These are phyloP conservation scores for Potamarius usumacintae DNA, from an alignment of 2,113 vertebrate genomes.

Conservation along the genomic window DNA sequence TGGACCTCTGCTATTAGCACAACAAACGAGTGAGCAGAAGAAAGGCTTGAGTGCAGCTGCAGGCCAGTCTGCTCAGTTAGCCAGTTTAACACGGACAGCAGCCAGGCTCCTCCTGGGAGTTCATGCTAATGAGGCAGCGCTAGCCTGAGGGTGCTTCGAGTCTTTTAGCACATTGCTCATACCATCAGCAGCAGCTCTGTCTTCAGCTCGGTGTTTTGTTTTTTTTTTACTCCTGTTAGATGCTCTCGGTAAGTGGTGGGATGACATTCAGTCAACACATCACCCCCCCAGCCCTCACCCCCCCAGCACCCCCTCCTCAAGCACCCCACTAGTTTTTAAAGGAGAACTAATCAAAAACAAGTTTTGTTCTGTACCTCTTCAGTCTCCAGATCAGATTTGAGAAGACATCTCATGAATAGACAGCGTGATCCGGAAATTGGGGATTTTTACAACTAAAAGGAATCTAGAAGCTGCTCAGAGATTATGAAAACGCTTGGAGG, in stretches of 20 bases:
- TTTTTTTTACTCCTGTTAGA: constrained; percentile 6
- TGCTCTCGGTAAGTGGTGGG: not conserved
- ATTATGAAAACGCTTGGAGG: not conserved
- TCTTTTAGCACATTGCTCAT: constrained; percentile 16
- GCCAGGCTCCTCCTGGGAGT: constrained; percentile 44
- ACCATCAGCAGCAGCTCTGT: not conserved
- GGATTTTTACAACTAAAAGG: not conserved
- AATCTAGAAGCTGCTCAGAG: not conserved
- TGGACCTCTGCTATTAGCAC: constrained; percentile 60
- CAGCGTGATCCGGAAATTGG: not conserved
- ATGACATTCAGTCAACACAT: not conserved
- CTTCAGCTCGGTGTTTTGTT: not conserved
- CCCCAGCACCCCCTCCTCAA: not conserved
- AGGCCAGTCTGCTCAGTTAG: constrained; percentile 39
- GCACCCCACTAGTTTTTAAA: not conserved
- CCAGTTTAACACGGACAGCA: constrained; percentile 43
- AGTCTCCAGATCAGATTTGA: not conserved
- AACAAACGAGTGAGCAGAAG: constrained; percentile 56
- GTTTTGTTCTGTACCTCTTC: not conserved
- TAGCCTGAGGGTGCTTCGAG: constrained; percentile 40
- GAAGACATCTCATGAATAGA: not conserved
- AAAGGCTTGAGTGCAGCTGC: constrained; percentile 54
- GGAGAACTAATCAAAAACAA: not conserved
- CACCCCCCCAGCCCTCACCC: not conserved
- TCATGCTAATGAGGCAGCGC: constrained; percentile 35